Percentiles rank a stretch among this genome's conserved stretches.
phyloP scores from a whole-genome alignment of 2,888 invertebrate genomes.

The Ceriagrion tenellum region DNA sequence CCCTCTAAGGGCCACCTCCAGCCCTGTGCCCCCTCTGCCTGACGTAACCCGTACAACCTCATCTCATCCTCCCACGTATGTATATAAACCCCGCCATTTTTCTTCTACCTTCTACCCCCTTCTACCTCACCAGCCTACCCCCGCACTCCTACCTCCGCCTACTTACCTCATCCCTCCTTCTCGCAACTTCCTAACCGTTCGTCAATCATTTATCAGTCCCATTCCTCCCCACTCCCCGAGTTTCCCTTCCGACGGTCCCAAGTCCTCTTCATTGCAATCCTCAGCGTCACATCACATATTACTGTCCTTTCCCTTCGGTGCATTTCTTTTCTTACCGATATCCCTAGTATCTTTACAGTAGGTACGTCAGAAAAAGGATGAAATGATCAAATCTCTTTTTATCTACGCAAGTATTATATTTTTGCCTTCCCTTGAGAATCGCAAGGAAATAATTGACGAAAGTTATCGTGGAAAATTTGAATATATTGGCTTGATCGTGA shows the following conservation, averaged over 20 bases:
- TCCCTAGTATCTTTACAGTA: neutral
- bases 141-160: neutral
- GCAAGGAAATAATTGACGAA: too few relatives aligned
- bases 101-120: neutral
- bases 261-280: neutral
- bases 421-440: too few relatives aligned
- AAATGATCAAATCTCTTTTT: neutral
- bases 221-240: neutral
- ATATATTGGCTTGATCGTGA: too few relatives aligned
- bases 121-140: neutral
- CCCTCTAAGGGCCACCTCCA: neutral
- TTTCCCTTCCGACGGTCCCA: neutral
- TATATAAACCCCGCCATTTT: neutral
- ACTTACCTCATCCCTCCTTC: neutral
- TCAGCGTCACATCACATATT: neutral
- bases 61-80: too few relatives aligned
- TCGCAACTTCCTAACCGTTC: neutral
- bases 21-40: neutral
- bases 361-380: neutral
- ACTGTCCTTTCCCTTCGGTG: neutral
- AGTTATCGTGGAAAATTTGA: too few relatives aligned
- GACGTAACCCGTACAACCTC: too few relatives aligned
- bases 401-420: too few relatives aligned
- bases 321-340: neutral
- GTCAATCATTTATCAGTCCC: constrained; percentile 3